Base-by-base conservation (phyloP, 1,140 invertebrate genomes). In the Drosophila takahashii region DNA sequence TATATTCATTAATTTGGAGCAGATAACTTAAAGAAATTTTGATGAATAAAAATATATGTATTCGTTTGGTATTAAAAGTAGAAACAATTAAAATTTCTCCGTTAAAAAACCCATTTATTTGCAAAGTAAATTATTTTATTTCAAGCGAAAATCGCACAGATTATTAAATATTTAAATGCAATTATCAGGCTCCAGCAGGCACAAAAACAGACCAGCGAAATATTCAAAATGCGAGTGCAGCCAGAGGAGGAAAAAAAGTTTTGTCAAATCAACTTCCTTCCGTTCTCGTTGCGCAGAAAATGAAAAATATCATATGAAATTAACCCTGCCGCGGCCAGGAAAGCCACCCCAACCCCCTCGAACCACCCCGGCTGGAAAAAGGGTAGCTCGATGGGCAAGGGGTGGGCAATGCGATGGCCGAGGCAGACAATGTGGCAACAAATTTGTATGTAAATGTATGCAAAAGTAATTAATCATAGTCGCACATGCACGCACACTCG, bases 391-490 rank as follows among this genome's bases (percentile, higher is more conserved):
- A 15, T n/a, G 37, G 39, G 13, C n/a, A 16, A 32, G 16, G 56
- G 27, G 44, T 39, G 45, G 65, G 36, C 34, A 77, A 60, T 58
- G 79, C 72, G 58, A 69, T 70, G 80, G 45, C 59, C 71, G 75
- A 66, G 79, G 79, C 83, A 90, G 89, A 90, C 87, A 90, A 90
- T 84, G 79, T 90, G 83, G 79, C 87, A 90, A 90, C 80, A 90
- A 87, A 90, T 87, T 90, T 89, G 74, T 87, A 90, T 90, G 87
- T 87, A 90, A 90, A 90, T 90, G 83, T 90, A 90, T 90, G 87
- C 87, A 87, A 87, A 90, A 90, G 87, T 87, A 90, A 90, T 90
- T 90, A 90, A 90, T 90, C 87, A 90, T 90, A 90, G 87, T 90
- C 87, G 81, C 87, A 90, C 87, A 90, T 86, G 81, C 81, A 86